Base-by-base conservation (phyloP, 1,140 invertebrate species). In the Monomorium pharaonis region DNA sequence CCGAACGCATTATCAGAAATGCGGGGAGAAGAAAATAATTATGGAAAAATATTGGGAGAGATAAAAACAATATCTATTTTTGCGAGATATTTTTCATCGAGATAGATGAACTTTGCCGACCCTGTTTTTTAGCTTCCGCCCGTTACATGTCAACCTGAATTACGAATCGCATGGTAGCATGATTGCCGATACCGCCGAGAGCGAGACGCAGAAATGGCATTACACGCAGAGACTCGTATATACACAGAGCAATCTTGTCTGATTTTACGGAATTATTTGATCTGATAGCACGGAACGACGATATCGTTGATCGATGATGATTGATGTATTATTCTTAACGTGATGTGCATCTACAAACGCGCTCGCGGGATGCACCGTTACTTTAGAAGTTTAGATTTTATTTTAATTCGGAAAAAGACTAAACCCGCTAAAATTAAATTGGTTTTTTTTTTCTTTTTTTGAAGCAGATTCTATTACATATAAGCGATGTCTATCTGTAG, bases 21-120 rank as follows among this genome's bases (percentile, higher is more conserved):
- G n/a, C n/a, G n/a, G 77, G 1, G 21, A 7, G 16, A 51, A n/a
- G 42, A 21, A 63, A 63, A 77, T 77, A 77, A 77, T 58, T 56
- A 10, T 37, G 12, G 16, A 33, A 63, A 30, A 16, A 63, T 63
- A 14, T 2, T 7, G 44, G 2, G 12, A 18, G 18, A 62, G 14
- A 51, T 69, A 69, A 70, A 54, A 80, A 54, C 16, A 27, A 14
- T 30, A 27, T 80, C 3, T 72, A 18, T 58, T 81, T 54, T 30
- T 2, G 21, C 49, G 16, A 81, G 33, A 30, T 44, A 30, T 70
- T 69, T 37, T 14, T 3, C 9, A 24, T 33, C 30, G 21, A n/a
- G n/a, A 21, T 49, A 16, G 24, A 21, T 49, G 16, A 12, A 56
- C 6, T 33, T n/a, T 18, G 21, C 10, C 30, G 3, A 7, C n/a